These are phyloP conservation scores for Cynoglossus semilaevis DNA, from an alignment of 2,113 vertebrate genomes.

Conservation along the genomic window DNA sequence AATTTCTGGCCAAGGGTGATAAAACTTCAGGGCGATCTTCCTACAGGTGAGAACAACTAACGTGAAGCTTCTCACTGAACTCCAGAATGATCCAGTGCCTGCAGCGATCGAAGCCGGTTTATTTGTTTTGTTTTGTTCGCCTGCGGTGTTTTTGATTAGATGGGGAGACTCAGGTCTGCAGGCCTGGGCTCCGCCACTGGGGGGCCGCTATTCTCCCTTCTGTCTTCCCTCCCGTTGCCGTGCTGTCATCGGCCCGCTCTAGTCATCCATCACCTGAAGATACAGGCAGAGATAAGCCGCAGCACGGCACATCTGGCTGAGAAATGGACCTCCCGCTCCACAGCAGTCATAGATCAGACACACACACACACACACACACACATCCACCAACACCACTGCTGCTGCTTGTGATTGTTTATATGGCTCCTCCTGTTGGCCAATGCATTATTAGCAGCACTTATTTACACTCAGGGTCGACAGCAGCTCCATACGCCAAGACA, in stretches of 20 bases:
- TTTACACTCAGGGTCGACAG: conserved; percentile 24
- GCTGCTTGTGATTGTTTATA: conserved; percentile 47
- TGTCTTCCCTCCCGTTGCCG: conserved; percentile 2
- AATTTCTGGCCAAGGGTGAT: conserved; percentile 33
- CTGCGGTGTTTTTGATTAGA: conserved; percentile 17
- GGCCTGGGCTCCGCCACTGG: conserved; percentile 56
- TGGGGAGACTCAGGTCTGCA: conserved; percentile 31
- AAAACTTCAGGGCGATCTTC: conserved; percentile 30
- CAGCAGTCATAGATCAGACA: conserved; percentile 62
- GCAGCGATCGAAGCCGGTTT: conserved; percentile 7
- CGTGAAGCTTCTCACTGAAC: conserved; percentile 7
- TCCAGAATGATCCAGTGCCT: conserved; percentile 26
- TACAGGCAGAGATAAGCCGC: conserved; percentile 66
- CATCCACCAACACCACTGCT: conserved; percentile 7
- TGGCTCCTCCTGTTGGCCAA: conserved; percentile 70
- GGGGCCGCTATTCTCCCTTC: conserved; percentile 41
- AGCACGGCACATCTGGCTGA: conserved; percentile 56
- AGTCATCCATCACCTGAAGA: conserved; percentile 71
- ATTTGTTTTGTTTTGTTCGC: conserved; percentile 11
- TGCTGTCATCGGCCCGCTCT: conserved; percentile 36
- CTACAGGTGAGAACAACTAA: neutral
- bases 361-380: conserved; percentile 11
- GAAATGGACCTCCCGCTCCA: conserved; percentile 58
- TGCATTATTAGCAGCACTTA: conserved; percentile 50
- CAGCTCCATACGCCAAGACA: conserved; percentile 7